Conservation (phyloP, 2,797 vertebrate species). For the Macropodus opercularis region DNA sequence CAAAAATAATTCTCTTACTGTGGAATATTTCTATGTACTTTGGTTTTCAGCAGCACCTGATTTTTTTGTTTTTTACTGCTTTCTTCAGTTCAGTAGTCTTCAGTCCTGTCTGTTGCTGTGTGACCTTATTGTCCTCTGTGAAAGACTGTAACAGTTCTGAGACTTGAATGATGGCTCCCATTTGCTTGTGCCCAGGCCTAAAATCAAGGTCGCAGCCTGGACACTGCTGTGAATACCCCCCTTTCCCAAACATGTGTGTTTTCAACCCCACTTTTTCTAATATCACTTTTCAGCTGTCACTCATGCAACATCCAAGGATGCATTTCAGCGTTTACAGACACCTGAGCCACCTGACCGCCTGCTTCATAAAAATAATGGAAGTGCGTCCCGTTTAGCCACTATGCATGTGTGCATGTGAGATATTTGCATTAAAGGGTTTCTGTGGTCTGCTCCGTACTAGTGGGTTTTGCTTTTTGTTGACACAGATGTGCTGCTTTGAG, state of each 20-base stretch:
- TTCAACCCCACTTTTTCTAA: slow-evolving; percentile 2
- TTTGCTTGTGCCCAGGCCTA: background rate
- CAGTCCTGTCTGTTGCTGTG: no score
- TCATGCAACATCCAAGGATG: slow-evolving; percentile 14
- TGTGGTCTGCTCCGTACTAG: slow-evolving; percentile 52
- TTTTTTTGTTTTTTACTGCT: no score
- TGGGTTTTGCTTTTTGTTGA: slow-evolving; percentile 62
- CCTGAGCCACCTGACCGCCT: slow-evolving; percentile 34
- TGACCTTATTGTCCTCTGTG: no score
- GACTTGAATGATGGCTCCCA: background rate
- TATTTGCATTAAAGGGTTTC: slow-evolving; percentile 62
- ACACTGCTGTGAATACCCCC: background rate
- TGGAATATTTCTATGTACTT: no score
- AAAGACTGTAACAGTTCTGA: background rate
- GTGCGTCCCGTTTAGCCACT: slow-evolving; percentile 43
- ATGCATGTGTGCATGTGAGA: slow-evolving; percentile 43
- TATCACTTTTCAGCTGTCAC: slow-evolving; percentile 26
- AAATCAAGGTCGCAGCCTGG: background rate
- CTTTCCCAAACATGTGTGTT: background rate
- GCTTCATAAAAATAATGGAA: slow-evolving; percentile 48
- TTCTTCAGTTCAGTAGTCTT: no score
- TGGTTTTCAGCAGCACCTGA: no score
- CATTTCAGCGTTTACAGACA: slow-evolving; percentile 35
- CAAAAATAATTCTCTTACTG: no score
- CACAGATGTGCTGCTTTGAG: slow-evolving; percentile 71